Evolutionary conservation across 2,113 vertebrate species (phyloP).

Genomic region (Ptyas mucosa): DNA sequence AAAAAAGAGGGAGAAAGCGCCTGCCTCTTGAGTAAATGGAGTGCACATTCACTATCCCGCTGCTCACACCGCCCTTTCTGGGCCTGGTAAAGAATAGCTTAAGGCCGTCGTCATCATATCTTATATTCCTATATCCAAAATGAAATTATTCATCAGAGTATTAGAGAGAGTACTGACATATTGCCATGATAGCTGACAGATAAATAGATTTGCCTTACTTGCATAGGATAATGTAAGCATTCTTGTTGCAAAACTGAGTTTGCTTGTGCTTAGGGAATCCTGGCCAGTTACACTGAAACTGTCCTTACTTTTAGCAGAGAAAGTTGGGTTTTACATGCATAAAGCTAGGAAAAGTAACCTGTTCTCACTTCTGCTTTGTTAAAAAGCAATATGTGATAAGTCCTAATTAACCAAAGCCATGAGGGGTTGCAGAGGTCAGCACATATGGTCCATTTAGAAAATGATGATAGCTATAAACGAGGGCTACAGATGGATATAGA

Average conservation of each 20-base stretch:
- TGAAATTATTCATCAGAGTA: not conserved
- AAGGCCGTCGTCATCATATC: too few species aligned
- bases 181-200: too few species aligned
- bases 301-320: not conserved
- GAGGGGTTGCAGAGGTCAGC: too few species aligned
- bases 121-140: not conserved
- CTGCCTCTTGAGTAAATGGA: too few species aligned
- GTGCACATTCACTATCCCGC: too few species aligned
- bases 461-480: too few species aligned
- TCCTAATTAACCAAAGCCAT: not conserved
- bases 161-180: not conserved
- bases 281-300: not conserved
- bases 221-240: not conserved
- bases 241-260: not conserved
- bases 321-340: not conserved
- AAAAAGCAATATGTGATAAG: not conserved
- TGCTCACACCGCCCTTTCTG: too few species aligned
- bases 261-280: not conserved
- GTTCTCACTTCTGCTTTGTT: not conserved
- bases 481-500: too few species aligned
- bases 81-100: too few species aligned
- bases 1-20: too few species aligned
- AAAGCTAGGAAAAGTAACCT: not conserved
- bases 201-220: not conserved
- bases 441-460: too few species aligned